Percentiles rank a stretch among this genome's conserved stretches.
Conservation (phyloP, 2,888 invertebrate species). For the Oscheius sp. region DNA sequence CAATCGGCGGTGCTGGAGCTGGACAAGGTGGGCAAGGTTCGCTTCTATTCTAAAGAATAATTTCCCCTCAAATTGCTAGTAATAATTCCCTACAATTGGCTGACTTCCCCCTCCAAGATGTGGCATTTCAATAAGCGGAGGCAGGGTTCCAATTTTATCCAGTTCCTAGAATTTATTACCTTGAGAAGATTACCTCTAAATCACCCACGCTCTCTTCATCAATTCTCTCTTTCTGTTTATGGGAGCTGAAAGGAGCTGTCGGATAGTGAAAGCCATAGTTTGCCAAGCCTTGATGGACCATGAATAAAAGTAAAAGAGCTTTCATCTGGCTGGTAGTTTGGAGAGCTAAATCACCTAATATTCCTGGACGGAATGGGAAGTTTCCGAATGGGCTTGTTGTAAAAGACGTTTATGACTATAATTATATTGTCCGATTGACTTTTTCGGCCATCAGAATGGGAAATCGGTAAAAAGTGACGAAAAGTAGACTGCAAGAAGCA, state of each 20-base stretch:
- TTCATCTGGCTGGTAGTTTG: neutral
- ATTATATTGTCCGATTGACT: neutral
- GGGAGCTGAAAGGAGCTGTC: neutral
- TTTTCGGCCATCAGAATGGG: too few relatives aligned
- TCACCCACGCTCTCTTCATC: too few relatives aligned
- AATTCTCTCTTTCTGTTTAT: too few relatives aligned
- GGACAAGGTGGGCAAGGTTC: conserved; percentile 19
- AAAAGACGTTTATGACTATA: neutral
- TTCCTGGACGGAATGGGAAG: too few relatives aligned
- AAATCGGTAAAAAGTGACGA: too few relatives aligned
- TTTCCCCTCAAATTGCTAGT: neutral
- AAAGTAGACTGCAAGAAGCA: too few relatives aligned
- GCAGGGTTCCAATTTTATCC: neutral
- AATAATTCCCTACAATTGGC: neutral
- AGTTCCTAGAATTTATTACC: neutral
- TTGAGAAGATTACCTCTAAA: neutral
- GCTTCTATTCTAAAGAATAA: neutral
- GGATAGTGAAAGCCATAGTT: neutral
- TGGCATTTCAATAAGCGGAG: conserved; percentile 13
- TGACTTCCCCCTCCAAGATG: neutral
- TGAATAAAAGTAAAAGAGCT: neutral
- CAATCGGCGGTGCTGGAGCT: conserved; percentile 24
- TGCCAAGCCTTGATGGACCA: neutral
- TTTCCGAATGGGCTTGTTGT: neutral
- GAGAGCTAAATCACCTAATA: neutral